phyloP scores from a whole-genome alignment of 30 jellyfish, hydroid and myxozoan genomes.

The Pseudorhiza aurosa region DNA sequence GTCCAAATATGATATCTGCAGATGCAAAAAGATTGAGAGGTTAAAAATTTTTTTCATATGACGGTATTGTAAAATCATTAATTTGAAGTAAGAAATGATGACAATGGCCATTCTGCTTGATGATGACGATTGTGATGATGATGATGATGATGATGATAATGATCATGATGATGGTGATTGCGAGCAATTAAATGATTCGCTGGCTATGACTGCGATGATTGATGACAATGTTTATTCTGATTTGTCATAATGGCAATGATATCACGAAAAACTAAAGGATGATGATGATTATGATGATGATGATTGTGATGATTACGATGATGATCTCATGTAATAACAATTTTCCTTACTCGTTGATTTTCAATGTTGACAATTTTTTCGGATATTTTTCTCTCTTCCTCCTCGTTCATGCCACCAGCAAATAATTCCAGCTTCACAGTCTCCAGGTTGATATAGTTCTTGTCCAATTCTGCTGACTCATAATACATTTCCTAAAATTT shows the following conservation, averaged over 20 bases:
- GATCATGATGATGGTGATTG: not conserved
- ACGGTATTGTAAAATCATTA: no score
- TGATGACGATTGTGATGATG: not conserved
- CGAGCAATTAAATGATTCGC: not conserved
- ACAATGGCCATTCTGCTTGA: not conserved
- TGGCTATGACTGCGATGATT: no score
- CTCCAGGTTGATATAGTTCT: conserved; percentile 21
- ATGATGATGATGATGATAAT: not conserved
- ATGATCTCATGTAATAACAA: not conserved
- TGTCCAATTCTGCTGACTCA: conserved; percentile 42
- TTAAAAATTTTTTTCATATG: no score
- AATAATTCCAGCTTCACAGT: conserved; percentile 55
- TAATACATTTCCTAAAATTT: conserved; percentile 45
- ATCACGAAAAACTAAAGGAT: no score
- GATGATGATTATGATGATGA: not conserved
- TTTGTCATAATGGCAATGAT: no score
- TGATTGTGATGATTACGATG: not conserved
- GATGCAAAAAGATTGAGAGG: not conserved
- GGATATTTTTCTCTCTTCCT: conserved; percentile 42
- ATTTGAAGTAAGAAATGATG: no score
- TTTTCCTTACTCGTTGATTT: conserved; percentile 21
- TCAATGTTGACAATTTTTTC: conserved; percentile 44
- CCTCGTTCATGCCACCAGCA: conserved; percentile 59
- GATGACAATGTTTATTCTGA: no score
- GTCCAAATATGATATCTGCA: conserved; percentile 72